Percentiles rank a stretch among this genome's conserved stretches.
These are phyloP conservation scores for Drosophila ustulata DNA, from an alignment of 2,888 invertebrate genomes.

Conservation along the genomic window DNA sequence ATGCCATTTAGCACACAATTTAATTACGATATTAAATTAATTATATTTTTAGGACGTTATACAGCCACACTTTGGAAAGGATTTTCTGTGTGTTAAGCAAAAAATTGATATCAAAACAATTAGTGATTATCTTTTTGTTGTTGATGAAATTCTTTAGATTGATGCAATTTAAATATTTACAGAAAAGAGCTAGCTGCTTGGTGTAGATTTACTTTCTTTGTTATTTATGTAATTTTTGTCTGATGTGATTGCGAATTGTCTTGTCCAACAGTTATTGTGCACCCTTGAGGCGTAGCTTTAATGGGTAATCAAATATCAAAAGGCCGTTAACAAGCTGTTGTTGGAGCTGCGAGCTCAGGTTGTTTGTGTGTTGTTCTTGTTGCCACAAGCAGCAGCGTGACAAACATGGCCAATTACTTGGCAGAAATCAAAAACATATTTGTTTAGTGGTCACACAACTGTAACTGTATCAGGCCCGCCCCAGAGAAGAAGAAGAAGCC, in stretches of 20 bases:
- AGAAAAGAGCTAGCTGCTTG: not conserved
- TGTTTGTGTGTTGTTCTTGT: not conserved
- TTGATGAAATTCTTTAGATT: no score
- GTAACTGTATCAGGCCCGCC: conserved; percentile 8
- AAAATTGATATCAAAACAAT: no score
- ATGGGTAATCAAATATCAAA: conserved; percentile 44
- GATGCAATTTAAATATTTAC: no score
- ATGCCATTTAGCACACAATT: no score
- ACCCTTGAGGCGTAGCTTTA: conserved; percentile 10
- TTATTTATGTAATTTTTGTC: not conserved
- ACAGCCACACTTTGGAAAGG: no score
- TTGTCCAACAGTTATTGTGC: not conserved
- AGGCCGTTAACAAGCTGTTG: conserved; percentile 25
- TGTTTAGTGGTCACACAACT: conserved; percentile 37
- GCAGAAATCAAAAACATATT: conserved; percentile 46
- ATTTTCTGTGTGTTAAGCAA: no score
- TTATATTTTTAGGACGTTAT: no score
- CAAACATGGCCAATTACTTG: conserved; percentile 51
- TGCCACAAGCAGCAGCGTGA: conserved; percentile 42
- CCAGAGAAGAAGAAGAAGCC: not conserved
- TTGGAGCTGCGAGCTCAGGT: conserved; percentile 6
- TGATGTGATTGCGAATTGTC: not conserved
- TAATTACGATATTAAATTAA: no score
- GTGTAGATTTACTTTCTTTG: not conserved
- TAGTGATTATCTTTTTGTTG: no score